Evolutionary conservation across 2,888 invertebrate species (phyloP), one percentile per base, ranked within the genome.

Genomic region (Habroteleia sp.): DNA sequence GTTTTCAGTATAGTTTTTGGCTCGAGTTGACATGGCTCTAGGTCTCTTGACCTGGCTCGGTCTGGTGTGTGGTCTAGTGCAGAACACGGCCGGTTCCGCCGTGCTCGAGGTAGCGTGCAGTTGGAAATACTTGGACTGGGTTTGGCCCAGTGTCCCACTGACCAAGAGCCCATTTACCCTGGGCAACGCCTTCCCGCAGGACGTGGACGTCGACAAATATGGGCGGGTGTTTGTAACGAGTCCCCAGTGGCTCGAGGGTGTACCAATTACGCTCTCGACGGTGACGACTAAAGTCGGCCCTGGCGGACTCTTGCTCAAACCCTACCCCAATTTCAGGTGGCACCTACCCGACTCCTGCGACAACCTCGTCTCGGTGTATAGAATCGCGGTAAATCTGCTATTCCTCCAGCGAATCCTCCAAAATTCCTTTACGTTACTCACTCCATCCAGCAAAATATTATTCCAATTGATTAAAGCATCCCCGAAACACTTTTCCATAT

Each of bases 321-420:
- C 89, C 0, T 89, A 88, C 76, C 89, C 89, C 1, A 82, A 86
- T 74, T 88, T 84, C 84, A 75, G 79, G 48, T 88, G 89, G 89
- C 85, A 87, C 74, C 77, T 63, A 14, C 68, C 80, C 6, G 69
- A 81, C 48, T 80, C 77, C 74, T 89, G 89, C 73, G 77, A 85
- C 63, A 82, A 82, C 56, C 76, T 89, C 48, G 76, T 88, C 27
- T 88, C 89, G 11, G 87, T 88, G 31, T 89, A 86, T 74, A 86
- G 89, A 77, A 23, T 87, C 60, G 89, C 88, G 86, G 89, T 89
- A 85, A 85, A 71, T 80, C 13, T 54, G 37, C 3, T 33, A 17
- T 41, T 52, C 27, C n/a, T n/a, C n/a, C n/a, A n/a, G n/a, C n/a
- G n/a, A n/a, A n/a, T n/a, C n/a, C n/a, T n/a, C n/a, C n/a, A n/a